phyloP scores from a whole-genome alignment of 2,113 vertebrate species.

The Syngnathus typhle region DNA sequence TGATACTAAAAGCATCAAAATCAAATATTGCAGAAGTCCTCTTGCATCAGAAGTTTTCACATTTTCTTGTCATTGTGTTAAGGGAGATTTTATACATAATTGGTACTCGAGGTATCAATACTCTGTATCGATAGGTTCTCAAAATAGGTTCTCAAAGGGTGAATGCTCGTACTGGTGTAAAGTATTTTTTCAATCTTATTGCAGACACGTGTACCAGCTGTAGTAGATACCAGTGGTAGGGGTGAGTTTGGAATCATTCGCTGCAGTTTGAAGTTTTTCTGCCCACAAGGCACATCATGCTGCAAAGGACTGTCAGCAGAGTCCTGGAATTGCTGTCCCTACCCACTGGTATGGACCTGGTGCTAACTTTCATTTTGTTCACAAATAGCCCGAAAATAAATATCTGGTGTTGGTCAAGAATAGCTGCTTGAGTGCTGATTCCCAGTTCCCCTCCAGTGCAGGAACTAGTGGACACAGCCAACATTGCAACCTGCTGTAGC shows the following conservation, averaged over 20 bases:
- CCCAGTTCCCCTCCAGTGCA: too few relatives aligned
- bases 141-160: too few relatives aligned
- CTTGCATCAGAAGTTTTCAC: too few relatives aligned
- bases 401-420: not conserved
- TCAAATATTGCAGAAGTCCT: too few relatives aligned
- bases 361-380: not conserved
- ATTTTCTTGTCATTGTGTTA: too few relatives aligned
- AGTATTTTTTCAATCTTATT: not conserved
- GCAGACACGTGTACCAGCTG: slow-evolving; percentile 31
- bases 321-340: slow-evolving; percentile 68
- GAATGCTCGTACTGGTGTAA: too few relatives aligned
- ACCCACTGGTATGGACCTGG: slow-evolving; percentile 50
- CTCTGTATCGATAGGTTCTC: too few relatives aligned
- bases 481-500: not conserved
- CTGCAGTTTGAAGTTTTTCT: slow-evolving; percentile 59
- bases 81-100: too few relatives aligned
- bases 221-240: slow-evolving; percentile 8
- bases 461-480: not conserved
- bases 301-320: slow-evolving; percentile 38
- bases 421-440: not conserved
- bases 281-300: slow-evolving; percentile 47
- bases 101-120: too few relatives aligned
- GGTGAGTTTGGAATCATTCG: slow-evolving; percentile 30
- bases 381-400: not conserved
- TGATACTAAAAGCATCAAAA: too few relatives aligned